Evolutionary conservation across 2,113 vertebrate species (phyloP), one percentile per base, ranked within the genome.

Genomic region (Clarias gariepinus): DNA sequence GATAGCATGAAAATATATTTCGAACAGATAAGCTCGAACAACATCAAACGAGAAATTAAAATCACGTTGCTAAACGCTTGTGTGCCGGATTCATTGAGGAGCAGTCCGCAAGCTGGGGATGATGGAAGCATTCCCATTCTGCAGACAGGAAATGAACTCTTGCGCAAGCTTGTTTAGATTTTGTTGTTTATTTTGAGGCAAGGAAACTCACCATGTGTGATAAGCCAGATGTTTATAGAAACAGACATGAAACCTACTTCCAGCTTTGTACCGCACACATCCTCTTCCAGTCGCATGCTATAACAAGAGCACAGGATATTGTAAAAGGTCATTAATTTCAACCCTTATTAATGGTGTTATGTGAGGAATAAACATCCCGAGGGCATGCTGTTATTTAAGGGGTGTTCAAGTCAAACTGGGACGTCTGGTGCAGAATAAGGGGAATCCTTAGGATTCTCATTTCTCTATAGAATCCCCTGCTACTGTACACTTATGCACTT

Each of bases 171-270:
- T 69, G 81, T 76, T 85, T 88, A 68, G 58, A 58, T 81, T 53
- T 41, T 47, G 53, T 82, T 89, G 88, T 85, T 89, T 83, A 64
- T 81, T 63, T 86, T 86, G 81, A 18, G 21, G 77, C 16, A 41
- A 84, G 81, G 86, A 85, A 52, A 80, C 66, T 66, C 69, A 57
- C 77, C 78, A 79, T 86, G 84, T n/a, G 82, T 73, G 66, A 83
- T 86, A 83, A 86, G 53, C 86, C 86, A 86, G 83, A 84, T 89
- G 89, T 87, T 89, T 81, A 86, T 86, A 57, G 86, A 88, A 89
- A 81, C 73, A 58, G 68, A 86, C 86, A 87, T 87, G 76, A 87
- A 82, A 60, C 57, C 58, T 36, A 79, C 30, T 83, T 87, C 63
- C 79, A 47, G 79, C 47, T 58, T 82, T 66, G 25, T 25, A 41